phyloP scores from a whole-genome alignment of 2,888 invertebrate species.

The Callyntrura guangdongensis region DNA sequence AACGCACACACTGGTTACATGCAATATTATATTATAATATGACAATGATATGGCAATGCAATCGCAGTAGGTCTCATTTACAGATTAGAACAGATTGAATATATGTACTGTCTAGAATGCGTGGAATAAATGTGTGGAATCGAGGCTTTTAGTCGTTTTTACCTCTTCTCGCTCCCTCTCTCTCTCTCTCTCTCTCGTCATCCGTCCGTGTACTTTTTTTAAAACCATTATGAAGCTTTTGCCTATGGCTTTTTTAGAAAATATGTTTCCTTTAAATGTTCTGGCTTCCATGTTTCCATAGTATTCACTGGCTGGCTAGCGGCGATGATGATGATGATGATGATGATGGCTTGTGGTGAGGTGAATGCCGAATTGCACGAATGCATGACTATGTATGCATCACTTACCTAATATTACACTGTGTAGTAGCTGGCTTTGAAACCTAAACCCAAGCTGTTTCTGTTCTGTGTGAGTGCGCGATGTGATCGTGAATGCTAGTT shows the following conservation, averaged over 20 bases:
- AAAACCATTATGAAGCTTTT: constrained; percentile 47
- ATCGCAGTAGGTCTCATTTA: too few relatives aligned
- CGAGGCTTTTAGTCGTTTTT: constrained; percentile 39
- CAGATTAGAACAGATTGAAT: constrained; percentile 47
- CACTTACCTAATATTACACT: constrained; percentile 36
- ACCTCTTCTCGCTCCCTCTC: constrained; percentile 2
- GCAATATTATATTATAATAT: too few relatives aligned
- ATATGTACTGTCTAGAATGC: background rate
- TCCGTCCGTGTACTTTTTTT: constrained; percentile 25
- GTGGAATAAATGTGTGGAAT: constrained; percentile 55
- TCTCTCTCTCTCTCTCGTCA: constrained; percentile 21
- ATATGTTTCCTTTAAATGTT: constrained; percentile 53
- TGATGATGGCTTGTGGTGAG: constrained; percentile 37
- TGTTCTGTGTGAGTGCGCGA: constrained; percentile 56
- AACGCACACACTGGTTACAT: background rate
- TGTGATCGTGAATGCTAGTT: constrained; percentile 68
- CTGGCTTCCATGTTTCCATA: constrained; percentile 31
- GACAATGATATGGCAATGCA: background rate
- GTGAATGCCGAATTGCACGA: constrained; percentile 57
- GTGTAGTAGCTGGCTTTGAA: too few relatives aligned
- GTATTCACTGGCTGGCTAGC: constrained; percentile 12
- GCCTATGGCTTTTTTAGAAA: constrained; percentile 67
- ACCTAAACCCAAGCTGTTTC: constrained; percentile 40
- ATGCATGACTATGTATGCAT: constrained; percentile 8
- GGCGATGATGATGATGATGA: constrained; percentile 13